phyloP scores from a whole-genome alignment of 2,888 invertebrate species.

The Cryptus viduatorius region DNA sequence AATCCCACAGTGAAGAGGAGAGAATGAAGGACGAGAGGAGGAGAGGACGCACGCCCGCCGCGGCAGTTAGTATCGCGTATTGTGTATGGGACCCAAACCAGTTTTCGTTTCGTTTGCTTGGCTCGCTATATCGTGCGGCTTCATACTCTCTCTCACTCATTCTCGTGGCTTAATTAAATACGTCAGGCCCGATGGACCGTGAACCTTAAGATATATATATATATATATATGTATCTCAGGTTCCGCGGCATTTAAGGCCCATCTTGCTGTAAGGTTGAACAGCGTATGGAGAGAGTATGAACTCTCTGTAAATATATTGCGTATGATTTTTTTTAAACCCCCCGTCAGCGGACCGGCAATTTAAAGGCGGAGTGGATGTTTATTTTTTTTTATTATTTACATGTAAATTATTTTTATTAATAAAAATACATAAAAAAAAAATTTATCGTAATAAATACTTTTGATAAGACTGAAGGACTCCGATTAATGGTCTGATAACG shows the following conservation, averaged over 20 bases:
- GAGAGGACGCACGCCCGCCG: slow-evolving; percentile 46
- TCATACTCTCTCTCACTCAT: slow-evolving; percentile 62
- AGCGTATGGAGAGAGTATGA: background rate
- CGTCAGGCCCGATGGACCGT: slow-evolving; percentile 76
- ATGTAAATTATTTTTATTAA: no score
- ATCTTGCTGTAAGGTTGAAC: background rate
- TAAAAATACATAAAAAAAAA: no score
- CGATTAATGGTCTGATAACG: no score
- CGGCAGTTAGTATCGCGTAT: slow-evolving; percentile 64
- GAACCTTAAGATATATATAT: slow-evolving; percentile 54
- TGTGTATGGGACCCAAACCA: slow-evolving; percentile 78
- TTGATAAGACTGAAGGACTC: no score
- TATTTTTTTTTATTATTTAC: no score
- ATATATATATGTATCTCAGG: slow-evolving; percentile 11
- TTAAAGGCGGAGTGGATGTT: no score
- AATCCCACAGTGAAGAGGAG: slow-evolving; percentile 61
- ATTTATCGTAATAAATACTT: no score
- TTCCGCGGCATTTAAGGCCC: slow-evolving; percentile 11
- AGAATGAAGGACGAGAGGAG: slow-evolving; percentile 35
- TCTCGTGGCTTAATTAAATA: slow-evolving; percentile 78
- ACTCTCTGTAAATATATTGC: background rate
- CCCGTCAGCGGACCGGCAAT: no score
- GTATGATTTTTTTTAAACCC: background rate
- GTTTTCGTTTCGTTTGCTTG: slow-evolving; percentile 76
- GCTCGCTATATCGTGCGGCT: slow-evolving; percentile 55